phyloP scores from a whole-genome alignment of 1,140 invertebrate species.

The Lordiphosa clarofinis region DNA sequence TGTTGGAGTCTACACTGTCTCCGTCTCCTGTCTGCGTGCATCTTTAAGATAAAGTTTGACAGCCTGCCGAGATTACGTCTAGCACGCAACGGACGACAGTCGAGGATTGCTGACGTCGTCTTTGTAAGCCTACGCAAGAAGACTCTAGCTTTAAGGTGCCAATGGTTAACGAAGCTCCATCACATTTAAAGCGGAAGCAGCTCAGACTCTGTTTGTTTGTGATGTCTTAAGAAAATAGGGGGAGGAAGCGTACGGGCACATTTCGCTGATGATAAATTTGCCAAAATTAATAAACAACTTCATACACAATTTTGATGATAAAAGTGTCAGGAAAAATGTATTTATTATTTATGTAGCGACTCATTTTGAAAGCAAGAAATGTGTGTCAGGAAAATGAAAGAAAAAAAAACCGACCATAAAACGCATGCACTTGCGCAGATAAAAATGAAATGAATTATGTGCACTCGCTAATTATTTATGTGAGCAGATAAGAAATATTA shows the following conservation, averaged over 20 bases:
- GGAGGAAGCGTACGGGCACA: background rate
- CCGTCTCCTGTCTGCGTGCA: conserved; percentile 19
- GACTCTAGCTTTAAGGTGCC: conserved; percentile 25
- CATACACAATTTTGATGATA: conserved; percentile 38
- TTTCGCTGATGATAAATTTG: conserved; percentile 18
- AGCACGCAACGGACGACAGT: conserved; percentile 29
- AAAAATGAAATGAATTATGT: too few relatives aligned
- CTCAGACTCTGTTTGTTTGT: conserved; percentile 26
- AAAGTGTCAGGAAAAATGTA: conserved; percentile 24
- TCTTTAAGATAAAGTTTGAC: conserved; percentile 66
- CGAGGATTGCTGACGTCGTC: conserved; percentile 18
- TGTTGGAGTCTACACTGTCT: background rate
- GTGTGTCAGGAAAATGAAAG: too few relatives aligned
- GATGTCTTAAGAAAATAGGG: background rate
- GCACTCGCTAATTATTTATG: too few relatives aligned
- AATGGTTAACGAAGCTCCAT: conserved; percentile 25
- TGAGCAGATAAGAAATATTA: too few relatives aligned
- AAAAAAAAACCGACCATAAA: too few relatives aligned
- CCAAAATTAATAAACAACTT: conserved; percentile 50
- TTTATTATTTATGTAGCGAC: conserved; percentile 46
- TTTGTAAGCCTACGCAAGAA: conserved; percentile 26
- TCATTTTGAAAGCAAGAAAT: too few relatives aligned
- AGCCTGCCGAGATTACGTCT: conserved; percentile 45
- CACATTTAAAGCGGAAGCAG: conserved; percentile 38
- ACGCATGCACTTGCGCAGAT: too few relatives aligned